Percentiles rank a stretch among this genome's conserved stretches.
phyloP scores from a whole-genome alignment of 2,113 vertebrate species.

The Hymenochirus boettgeri region DNA sequence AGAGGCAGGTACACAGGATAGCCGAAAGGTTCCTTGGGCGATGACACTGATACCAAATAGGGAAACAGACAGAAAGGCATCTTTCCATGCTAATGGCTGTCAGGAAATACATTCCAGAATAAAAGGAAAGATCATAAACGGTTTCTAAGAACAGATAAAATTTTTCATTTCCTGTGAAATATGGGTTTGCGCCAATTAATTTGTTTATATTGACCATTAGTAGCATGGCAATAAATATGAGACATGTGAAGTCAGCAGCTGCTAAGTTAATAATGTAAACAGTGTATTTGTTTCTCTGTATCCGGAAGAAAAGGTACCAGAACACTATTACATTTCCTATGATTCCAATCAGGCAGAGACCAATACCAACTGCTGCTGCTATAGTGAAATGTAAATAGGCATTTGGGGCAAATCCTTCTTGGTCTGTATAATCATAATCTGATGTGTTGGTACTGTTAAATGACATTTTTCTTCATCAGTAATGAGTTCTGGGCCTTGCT shows the following conservation, averaged over 20 bases:
- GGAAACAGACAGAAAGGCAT: slow-evolving; percentile 11
- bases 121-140: slow-evolving; percentile 6
- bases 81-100: neutral
- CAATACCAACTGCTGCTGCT: neutral
- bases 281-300: slow-evolving; percentile 17
- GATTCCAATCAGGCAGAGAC: slow-evolving; percentile 22
- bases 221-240: neutral
- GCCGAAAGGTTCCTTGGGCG: neutral
- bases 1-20: neutral
- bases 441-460: neutral
- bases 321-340: slow-evolving; percentile 18
- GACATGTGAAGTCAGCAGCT: slow-evolving; percentile 12
- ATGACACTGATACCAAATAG: slow-evolving; percentile 14
- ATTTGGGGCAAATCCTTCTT: neutral
- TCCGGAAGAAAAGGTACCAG: slow-evolving; percentile 26
- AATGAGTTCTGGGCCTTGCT: neutral
- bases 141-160: neutral
- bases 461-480: neutral
- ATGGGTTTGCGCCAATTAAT: neutral
- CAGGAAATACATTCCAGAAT: slow-evolving; percentile 8
- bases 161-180: neutral
- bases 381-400: slow-evolving; percentile 5
- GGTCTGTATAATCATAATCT: neutral
- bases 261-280: slow-evolving; percentile 36
- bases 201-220: slow-evolving; percentile 20